These are phyloP conservation scores for Cherax destructor DNA, from an alignment of 1,140 invertebrate species.

Conservation along the genomic window DNA sequence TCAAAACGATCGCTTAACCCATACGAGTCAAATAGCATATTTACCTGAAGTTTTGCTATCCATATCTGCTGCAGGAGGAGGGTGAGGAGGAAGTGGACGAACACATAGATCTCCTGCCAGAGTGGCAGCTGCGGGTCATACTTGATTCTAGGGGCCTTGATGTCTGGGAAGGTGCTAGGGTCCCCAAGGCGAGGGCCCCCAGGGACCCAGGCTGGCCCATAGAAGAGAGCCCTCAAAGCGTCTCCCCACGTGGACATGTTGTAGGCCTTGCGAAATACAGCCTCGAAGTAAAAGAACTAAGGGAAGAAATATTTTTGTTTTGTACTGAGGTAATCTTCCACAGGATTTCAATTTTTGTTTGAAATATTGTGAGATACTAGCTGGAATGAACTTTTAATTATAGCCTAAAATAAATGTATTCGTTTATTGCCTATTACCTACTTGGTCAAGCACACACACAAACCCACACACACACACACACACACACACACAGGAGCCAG, in stretches of 20 bases:
- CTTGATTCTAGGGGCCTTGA: conserved; percentile 75
- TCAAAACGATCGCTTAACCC: too few relatives aligned
- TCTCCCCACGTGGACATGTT: conserved; percentile 53
- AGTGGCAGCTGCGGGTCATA: conserved; percentile 82
- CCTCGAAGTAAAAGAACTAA: conserved; percentile 44
- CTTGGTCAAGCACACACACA: too few relatives aligned
- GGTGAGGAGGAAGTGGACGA: conserved; percentile 82
- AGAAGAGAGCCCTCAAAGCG: conserved; percentile 50
- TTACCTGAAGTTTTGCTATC: neutral
- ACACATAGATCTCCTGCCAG: conserved; percentile 83
- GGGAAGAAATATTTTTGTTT: too few relatives aligned
- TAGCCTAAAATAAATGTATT: too few relatives aligned
- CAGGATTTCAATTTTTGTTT: too few relatives aligned
- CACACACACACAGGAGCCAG: too few relatives aligned
- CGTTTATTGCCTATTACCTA: too few relatives aligned
- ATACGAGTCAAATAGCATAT: too few relatives aligned
- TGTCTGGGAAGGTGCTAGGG: conserved; percentile 74
- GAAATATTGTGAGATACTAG: too few relatives aligned
- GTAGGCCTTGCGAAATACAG: conserved; percentile 25
- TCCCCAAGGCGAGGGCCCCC: conserved; percentile 52
- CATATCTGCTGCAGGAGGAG: conserved; percentile 74
- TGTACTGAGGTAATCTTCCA: too few relatives aligned
- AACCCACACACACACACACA: too few relatives aligned
- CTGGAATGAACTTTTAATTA: too few relatives aligned
- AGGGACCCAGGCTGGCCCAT: conserved; percentile 61